phyloP scores from a whole-genome alignment of 2,113 vertebrate species.

The Oreochromis tanganicae region DNA sequence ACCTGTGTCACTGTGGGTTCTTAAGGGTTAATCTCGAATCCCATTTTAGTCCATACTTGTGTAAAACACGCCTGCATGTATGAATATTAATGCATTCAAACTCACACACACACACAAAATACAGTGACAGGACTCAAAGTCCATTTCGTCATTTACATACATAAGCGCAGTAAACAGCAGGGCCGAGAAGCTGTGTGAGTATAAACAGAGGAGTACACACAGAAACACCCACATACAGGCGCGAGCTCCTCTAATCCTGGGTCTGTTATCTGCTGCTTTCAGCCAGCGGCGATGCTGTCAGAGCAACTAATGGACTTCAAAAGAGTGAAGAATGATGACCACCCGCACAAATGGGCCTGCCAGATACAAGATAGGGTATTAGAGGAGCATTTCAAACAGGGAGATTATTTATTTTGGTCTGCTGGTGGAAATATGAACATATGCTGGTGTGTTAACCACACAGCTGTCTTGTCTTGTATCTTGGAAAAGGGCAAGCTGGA shows the following conservation, averaged over 20 bases:
- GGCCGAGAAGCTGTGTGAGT: not conserved
- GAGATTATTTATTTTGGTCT: conserved; percentile 42
- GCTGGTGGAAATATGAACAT: conserved; percentile 41
- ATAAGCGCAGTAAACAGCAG: not conserved
- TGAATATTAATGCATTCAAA: not conserved
- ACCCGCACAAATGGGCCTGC: conserved; percentile 46
- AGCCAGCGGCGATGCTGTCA: conserved; percentile 49
- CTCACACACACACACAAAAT: not conserved
- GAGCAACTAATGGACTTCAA: conserved; percentile 56
- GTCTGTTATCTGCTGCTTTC: conserved; percentile 55
- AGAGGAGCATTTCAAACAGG: conserved; percentile 35
- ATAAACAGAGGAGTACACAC: not conserved
- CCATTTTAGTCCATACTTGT: not conserved
- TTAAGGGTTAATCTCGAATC: not conserved
- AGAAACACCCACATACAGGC: not conserved
- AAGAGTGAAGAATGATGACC: conserved; percentile 58
- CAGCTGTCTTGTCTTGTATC: conserved; percentile 22
- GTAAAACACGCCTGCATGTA: not conserved
- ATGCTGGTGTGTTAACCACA: conserved; percentile 27
- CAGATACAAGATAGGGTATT: conserved; percentile 54
- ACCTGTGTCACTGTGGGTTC: too few relatives aligned
- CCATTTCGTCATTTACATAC: conserved; percentile 2
- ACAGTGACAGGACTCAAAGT: not conserved
- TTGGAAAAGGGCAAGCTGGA: conserved; percentile 24
- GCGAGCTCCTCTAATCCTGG: conserved; percentile 37